These are phyloP conservation scores for Vulpes vulpes DNA, from an alignment of 2,113 vertebrate species.

Conservation along the genomic window DNA sequence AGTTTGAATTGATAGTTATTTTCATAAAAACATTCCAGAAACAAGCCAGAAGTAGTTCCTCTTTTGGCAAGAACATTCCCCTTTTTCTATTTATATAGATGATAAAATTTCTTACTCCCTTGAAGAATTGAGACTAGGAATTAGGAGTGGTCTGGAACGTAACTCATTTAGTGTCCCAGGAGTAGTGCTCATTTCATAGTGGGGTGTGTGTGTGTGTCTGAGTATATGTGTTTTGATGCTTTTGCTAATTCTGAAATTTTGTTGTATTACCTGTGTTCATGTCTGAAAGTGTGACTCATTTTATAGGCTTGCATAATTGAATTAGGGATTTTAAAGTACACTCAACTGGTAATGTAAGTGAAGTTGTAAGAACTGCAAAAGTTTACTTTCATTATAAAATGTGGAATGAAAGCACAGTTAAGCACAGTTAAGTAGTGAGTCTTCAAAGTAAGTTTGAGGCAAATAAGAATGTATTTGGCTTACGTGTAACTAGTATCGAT, in stretches of 20 bases:
- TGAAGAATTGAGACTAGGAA: background rate
- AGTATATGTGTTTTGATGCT: background rate
- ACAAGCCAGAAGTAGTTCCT: background rate
- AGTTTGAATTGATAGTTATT: background rate
- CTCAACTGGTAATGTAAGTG: background rate
- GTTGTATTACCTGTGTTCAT: background rate
- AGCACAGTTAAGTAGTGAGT: background rate
- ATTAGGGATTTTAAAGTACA: slow-evolving; percentile 24
- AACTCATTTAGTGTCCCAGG: background rate
- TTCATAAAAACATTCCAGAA: slow-evolving; percentile 48
- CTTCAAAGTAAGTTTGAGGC: background rate
- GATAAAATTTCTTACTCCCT: background rate
- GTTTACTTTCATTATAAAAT: background rate
- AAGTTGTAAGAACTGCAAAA: background rate
- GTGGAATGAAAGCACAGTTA: background rate
- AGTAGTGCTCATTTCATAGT: background rate
- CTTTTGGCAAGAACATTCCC: background rate
- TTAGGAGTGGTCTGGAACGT: background rate
- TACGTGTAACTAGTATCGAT: background rate
- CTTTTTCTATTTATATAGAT: background rate
- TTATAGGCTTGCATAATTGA: background rate
- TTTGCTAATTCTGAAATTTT: background rate
- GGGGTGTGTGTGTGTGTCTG: background rate
- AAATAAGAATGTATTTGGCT: background rate
- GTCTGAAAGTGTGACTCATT: slow-evolving; percentile 12